These are phyloP conservation scores for Siniperca chuatsi DNA, from an alignment of 2,113 vertebrate genomes.

Conservation along the genomic window DNA sequence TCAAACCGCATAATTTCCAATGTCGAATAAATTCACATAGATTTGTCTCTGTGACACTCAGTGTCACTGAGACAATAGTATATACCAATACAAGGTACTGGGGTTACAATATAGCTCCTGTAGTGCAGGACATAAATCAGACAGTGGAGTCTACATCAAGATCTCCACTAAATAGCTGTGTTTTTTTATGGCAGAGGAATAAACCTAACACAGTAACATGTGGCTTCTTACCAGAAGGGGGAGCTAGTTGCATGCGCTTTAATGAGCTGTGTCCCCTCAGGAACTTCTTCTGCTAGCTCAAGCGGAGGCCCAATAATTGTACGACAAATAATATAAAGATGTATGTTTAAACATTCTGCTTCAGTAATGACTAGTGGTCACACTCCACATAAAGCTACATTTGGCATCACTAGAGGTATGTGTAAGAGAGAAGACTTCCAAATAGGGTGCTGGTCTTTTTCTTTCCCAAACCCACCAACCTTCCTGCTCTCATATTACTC, in stretches of 20 bases:
- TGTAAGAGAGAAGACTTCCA: not conserved
- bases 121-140: not conserved
- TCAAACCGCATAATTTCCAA: not conserved
- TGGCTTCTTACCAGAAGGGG: constrained; percentile 44
- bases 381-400: not conserved
- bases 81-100: not conserved
- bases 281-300: not conserved
- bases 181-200: not conserved
- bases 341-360: not conserved
- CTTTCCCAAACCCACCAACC: not conserved
- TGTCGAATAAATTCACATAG: too few relatives aligned
- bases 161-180: not conserved
- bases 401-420: not conserved
- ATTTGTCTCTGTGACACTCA: not conserved
- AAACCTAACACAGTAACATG: not conserved
- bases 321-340: not conserved
- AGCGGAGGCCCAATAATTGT: not conserved
- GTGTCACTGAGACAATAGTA: not conserved
- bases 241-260: constrained; percentile 36
- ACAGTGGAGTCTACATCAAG: not conserved
- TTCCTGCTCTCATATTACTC: not conserved
- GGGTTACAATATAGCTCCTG: not conserved
- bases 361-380: not conserved
- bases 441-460: not conserved
- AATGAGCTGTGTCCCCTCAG: not conserved